A percentile compares a stretch with the other conserved stretches of the same genome.
phyloP scores from a whole-genome alignment of 2,797 vertebrate genomes.

The Oophaga sylvatica region DNA sequence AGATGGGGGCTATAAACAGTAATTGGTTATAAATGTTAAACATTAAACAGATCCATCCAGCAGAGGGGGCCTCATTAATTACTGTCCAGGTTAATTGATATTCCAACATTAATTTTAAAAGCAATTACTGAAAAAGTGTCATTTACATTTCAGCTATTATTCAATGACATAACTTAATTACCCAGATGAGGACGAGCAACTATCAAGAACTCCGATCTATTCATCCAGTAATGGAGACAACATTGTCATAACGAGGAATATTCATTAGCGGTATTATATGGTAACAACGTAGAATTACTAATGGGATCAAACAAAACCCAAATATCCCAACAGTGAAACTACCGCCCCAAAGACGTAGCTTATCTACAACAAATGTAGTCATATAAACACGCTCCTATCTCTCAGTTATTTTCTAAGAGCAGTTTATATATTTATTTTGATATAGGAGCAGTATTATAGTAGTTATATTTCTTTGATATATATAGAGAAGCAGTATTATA shows the following conservation, averaged over 20 bases:
- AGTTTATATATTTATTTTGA: too few species aligned
- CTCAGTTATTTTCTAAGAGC: too few species aligned
- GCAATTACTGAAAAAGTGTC: conserved; percentile 52
- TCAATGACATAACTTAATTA: conserved; percentile 30
- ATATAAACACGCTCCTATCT: too few species aligned
- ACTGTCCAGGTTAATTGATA: conserved; percentile 53
- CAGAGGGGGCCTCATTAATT: conserved; percentile 32
- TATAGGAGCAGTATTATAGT: too few species aligned
- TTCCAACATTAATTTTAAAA: conserved; percentile 33
- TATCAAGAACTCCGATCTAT: background rate
- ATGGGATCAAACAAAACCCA: background rate
- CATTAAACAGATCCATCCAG: conserved; percentile 17
- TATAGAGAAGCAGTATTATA: too few species aligned
- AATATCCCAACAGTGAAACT: too few species aligned
- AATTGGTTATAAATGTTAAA: conserved; percentile 47
- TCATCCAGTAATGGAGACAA: background rate
- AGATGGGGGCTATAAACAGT: conserved; percentile 27
- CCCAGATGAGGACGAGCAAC: conserved; percentile 6
- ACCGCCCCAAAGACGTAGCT: too few species aligned
- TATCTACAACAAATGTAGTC: too few species aligned
- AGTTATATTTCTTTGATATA: too few species aligned
- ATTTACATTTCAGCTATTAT: conserved; percentile 52
- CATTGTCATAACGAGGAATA: background rate
- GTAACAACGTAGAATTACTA: background rate
- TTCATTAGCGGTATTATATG: background rate